Evolutionary conservation across 2,113 vertebrate genomes (phyloP).

Genomic region (Cyanoramphus novaezelandiae): DNA sequence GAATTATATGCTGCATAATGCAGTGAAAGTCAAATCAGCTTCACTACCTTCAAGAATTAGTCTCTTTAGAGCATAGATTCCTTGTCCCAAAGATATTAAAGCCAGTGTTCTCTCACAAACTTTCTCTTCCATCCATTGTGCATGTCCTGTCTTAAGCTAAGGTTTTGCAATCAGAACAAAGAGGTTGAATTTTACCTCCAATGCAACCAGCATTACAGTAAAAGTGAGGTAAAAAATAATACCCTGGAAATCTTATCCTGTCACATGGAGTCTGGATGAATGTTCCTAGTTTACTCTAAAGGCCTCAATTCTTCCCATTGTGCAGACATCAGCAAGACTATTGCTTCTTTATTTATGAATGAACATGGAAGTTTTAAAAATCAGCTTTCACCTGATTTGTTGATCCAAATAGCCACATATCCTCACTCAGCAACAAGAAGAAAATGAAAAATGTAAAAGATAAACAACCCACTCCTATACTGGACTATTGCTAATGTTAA

Average conservation of each 20-base stretch:
- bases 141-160: no score
- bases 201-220: neutral
- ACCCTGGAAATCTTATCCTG: neutral
- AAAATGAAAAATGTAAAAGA: neutral
- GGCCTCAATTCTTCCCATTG: neutral
- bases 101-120: neutral
- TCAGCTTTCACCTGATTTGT: neutral
- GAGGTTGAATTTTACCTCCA: neutral
- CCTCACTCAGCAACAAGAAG: neutral
- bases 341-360: neutral
- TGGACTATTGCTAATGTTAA: neutral
- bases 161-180: neutral
- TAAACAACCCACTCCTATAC: neutral
- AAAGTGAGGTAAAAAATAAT: neutral
- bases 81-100: neutral
- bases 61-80: neutral
- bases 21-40: neutral
- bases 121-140: neutral
- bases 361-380: neutral
- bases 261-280: neutral
- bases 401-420: neutral
- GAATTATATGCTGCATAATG: neutral
- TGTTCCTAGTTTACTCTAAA: neutral
- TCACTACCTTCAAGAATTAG: neutral
- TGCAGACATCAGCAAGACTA: neutral